Evolutionary conservation across 1,140 invertebrate genomes (phyloP).

Genomic region (Mactra quadrangularis): DNA sequence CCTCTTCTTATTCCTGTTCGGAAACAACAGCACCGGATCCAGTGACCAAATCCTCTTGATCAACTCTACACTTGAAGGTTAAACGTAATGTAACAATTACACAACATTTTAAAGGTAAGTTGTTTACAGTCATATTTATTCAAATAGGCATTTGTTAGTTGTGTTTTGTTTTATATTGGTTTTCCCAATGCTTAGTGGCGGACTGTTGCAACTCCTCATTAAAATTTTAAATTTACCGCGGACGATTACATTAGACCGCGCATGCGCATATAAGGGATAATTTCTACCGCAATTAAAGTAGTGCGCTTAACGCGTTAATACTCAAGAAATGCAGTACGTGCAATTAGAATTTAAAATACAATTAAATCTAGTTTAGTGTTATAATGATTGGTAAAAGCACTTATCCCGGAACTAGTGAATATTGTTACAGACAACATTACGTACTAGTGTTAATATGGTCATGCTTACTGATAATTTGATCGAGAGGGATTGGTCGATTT

Average conservation of each 20-base stretch:
- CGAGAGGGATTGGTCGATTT: no score
- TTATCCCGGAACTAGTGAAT: no score
- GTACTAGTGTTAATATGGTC: no score
- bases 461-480: no score
- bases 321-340: no score
- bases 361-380: no score
- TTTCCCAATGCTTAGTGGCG: neutral
- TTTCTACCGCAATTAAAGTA: neutral
- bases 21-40: neutral
- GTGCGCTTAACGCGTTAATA: no score
- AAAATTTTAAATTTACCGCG: neutral
- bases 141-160: neutral
- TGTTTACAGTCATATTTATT: neutral
- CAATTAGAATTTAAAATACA: no score
- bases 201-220: neutral
- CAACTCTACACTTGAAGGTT: constrained; percentile 25
- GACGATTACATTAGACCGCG: no score
- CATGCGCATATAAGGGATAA: neutral
- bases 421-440: no score
- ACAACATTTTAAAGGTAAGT: constrained; percentile 12
- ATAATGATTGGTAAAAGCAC: no score
- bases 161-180: neutral
- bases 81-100: constrained; percentile 11
- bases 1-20: neutral
- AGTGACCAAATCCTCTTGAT: constrained; percentile 29